Conservation (phyloP, 1,140 invertebrate genomes). For the Gryon sp. region DNA sequence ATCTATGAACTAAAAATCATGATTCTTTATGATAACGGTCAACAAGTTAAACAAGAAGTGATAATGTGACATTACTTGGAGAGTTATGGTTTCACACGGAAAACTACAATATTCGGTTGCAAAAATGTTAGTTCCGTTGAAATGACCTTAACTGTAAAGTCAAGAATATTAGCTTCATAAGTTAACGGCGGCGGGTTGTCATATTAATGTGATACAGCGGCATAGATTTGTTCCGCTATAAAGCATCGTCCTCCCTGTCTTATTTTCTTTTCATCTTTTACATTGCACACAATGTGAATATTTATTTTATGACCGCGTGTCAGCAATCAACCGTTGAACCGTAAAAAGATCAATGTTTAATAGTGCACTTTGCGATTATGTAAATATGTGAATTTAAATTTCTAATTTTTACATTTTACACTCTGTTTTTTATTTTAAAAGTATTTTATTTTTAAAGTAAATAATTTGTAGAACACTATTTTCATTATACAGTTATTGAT, state of each 20-base stretch:
- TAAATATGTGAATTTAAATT: too few relatives aligned
- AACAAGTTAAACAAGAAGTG: slow-evolving; percentile 6
- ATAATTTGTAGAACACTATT: too few relatives aligned
- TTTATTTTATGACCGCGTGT: slow-evolving; percentile 30
- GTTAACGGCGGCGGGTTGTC: slow-evolving; percentile 56
- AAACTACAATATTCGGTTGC: slow-evolving; percentile 44
- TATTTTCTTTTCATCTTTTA: slow-evolving; percentile 41
- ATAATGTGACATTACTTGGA: slow-evolving; percentile 24
- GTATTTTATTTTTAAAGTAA: too few relatives aligned
- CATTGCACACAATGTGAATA: slow-evolving; percentile 45
- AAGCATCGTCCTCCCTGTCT: slow-evolving; percentile 29
- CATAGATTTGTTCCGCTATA: slow-evolving; percentile 73
- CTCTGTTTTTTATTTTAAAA: too few relatives aligned
- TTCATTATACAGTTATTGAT: too few relatives aligned
- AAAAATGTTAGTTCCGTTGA: slow-evolving; percentile 59
- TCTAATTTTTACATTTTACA: too few relatives aligned
- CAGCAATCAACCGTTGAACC: slow-evolving; percentile 51
- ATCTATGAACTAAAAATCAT: slow-evolving; percentile 18
- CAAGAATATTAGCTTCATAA: slow-evolving; percentile 62
- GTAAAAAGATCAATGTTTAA: slow-evolving; percentile 14
- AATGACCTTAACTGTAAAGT: slow-evolving; percentile 73
- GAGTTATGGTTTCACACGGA: slow-evolving; percentile 23
- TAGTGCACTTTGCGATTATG: too few relatives aligned
- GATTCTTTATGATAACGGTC: slow-evolving; percentile 17
- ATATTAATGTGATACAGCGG: slow-evolving; percentile 60